phyloP scores from a whole-genome alignment of 53 echinoderm and acorn worm species.

The Zoroaster sp. region DNA sequence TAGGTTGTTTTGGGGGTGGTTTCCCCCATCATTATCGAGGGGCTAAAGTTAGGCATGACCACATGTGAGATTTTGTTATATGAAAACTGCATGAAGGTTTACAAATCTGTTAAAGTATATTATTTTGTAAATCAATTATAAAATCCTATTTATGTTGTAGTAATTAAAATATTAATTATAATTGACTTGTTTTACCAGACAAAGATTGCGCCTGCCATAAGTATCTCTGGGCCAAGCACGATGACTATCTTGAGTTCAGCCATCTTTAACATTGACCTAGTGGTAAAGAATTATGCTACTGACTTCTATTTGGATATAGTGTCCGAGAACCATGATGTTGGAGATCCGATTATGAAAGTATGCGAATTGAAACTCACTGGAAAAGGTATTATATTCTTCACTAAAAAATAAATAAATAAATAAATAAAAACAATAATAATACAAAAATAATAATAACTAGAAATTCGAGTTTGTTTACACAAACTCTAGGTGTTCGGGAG shows the following conservation, averaged over 20 bases:
- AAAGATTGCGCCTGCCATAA: conserved; percentile 30
- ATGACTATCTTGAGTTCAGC: conserved; percentile 70
- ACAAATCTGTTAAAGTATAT: too few relatives aligned
- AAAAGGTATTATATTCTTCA: conserved; percentile 57
- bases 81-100: too few relatives aligned
- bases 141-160: background rate
- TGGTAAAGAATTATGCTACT: conserved; percentile 57
- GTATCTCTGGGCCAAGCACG: conserved; percentile 51
- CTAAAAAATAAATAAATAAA: background rate
- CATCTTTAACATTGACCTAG: conserved; percentile 69
- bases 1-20: too few relatives aligned
- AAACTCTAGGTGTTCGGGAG: too few relatives aligned
- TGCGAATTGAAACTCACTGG: conserved; percentile 60
- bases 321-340: conserved; percentile 44
- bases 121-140: background rate
- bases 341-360: conserved; percentile 64
- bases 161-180: background rate
- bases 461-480: too few relatives aligned
- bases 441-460: too few relatives aligned
- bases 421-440: too few relatives aligned
- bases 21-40: too few relatives aligned
- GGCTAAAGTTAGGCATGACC: too few relatives aligned
- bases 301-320: conserved; percentile 69
- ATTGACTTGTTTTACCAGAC: conserved; percentile 4
- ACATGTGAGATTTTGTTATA: too few relatives aligned